Percentiles rank a stretch among this genome's conserved stretches.
These are phyloP conservation scores for Conistra vaccinii DNA, from an alignment of 2,888 invertebrate species.

Conservation along the genomic window DNA sequence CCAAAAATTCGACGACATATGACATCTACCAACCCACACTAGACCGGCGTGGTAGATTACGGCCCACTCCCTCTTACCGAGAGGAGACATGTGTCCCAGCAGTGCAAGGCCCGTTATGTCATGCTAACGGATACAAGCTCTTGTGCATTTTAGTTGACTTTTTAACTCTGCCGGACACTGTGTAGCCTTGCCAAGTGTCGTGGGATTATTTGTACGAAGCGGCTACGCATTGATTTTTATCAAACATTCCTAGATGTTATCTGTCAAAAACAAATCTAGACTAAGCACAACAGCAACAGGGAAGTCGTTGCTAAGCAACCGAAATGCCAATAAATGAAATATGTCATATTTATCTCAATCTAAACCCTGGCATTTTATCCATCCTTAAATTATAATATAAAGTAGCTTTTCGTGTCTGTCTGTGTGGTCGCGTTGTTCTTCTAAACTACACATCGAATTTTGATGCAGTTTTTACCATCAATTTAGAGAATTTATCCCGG, in stretches of 20 bases:
- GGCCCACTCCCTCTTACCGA: neutral
- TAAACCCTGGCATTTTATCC: constrained; percentile 41
- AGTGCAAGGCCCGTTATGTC: neutral
- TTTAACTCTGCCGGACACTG: neutral
- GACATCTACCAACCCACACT: neutral
- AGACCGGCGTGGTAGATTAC: neutral
- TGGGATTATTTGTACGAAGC: neutral
- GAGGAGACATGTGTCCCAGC: neutral
- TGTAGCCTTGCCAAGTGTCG: neutral
- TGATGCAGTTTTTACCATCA: neutral
- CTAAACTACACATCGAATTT: neutral
- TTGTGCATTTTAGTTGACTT: neutral
- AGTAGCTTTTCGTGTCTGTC: neutral
- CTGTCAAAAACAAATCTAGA: constrained; percentile 5
- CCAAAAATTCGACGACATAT: neutral
- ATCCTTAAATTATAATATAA: neutral
- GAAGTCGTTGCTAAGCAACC: constrained; percentile 27
- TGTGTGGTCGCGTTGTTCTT: neutral
- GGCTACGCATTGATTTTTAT: neutral
- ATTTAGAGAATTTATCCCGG: neutral
- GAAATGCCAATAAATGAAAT: constrained; percentile 27
- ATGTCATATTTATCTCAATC: neutral
- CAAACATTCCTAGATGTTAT: constrained; percentile 25
- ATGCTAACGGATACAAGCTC: neutral
- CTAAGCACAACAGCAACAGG: constrained; percentile 18